Conservation (phyloP, 92 coral and sea anemone species). For the Bergia puertoricense region DNA sequence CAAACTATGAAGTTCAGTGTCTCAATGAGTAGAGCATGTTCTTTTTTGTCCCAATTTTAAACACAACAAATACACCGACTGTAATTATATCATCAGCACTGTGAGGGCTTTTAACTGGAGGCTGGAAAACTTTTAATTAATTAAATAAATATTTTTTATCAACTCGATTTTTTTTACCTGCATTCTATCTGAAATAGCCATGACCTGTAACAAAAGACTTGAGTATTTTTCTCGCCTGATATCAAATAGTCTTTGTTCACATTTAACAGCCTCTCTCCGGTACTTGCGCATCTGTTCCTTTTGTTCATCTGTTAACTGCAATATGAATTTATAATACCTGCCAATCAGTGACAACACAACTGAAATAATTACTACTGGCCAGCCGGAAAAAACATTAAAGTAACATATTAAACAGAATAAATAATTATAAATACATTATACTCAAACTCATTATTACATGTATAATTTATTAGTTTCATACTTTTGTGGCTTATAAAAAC, state of each 20-base stretch:
- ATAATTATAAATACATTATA: too few species aligned
- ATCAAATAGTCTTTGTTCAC: slow-evolving; percentile 75
- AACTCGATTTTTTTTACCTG: slow-evolving; percentile 53
- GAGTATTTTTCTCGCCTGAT: slow-evolving; percentile 82
- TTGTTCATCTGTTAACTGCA: slow-evolving; percentile 80
- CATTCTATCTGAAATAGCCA: slow-evolving; percentile 71
- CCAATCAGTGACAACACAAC: not conserved
- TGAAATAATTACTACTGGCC: not conserved
- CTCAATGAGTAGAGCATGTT: too few species aligned
- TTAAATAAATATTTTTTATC: too few species aligned
- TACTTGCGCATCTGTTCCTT: slow-evolving; percentile 70
- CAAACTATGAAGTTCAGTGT: too few species aligned
- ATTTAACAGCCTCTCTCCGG: slow-evolving; percentile 81
- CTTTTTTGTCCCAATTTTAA: too few species aligned
- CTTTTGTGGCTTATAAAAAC: not conserved
- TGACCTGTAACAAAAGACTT: slow-evolving; percentile 73
- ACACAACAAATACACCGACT: too few species aligned
- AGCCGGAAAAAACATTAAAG: not conserved
- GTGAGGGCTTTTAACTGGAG: not conserved
- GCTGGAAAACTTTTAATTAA: too few species aligned
- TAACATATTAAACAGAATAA: too few species aligned
- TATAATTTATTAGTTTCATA: too few species aligned
- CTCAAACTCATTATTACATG: too few species aligned
- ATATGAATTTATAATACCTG: not conserved
- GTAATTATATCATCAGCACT: too few species aligned